These are phyloP conservation scores for Acanthoscelides obtectus DNA, from an alignment of 2,888 invertebrate species.

Conservation along the genomic window DNA sequence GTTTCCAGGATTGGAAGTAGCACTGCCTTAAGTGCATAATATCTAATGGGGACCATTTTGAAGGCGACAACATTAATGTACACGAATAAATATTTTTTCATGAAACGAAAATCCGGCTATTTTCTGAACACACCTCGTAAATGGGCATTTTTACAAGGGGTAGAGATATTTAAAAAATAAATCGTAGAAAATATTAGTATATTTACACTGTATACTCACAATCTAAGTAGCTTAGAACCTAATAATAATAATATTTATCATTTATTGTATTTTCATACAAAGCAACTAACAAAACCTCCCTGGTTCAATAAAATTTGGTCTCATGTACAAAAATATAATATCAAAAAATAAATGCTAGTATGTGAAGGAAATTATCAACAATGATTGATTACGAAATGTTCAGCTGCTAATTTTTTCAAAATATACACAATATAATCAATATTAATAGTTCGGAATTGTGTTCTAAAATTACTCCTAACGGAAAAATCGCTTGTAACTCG, in stretches of 20 bases:
- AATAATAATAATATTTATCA: not conserved
- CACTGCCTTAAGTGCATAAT: no score
- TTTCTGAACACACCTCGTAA: no score
- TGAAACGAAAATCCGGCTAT: no score
- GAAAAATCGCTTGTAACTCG: not conserved
- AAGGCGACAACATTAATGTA: no score
- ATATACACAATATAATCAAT: not conserved
- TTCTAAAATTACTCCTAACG: not conserved
- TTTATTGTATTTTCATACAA: not conserved
- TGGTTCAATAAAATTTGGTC: not conserved
- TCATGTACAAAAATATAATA: slow-evolving; percentile 16
- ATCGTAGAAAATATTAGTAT: not conserved
- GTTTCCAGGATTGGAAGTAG: no score
- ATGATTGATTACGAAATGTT: slow-evolving; percentile 3
- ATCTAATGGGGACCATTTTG: no score
- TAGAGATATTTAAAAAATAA: no score
- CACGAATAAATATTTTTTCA: no score
- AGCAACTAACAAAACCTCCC: not conserved
- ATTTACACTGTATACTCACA: not conserved
- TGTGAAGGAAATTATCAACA: slow-evolving; percentile 5
- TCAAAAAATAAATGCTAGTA: slow-evolving; percentile 15
- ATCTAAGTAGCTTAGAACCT: not conserved
- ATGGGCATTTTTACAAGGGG: no score
- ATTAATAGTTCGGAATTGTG: not conserved
- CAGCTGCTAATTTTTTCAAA: not conserved